Evolutionary conservation across 1,140 invertebrate genomes (phyloP).

Genomic region (Micrasema longulum): DNA sequence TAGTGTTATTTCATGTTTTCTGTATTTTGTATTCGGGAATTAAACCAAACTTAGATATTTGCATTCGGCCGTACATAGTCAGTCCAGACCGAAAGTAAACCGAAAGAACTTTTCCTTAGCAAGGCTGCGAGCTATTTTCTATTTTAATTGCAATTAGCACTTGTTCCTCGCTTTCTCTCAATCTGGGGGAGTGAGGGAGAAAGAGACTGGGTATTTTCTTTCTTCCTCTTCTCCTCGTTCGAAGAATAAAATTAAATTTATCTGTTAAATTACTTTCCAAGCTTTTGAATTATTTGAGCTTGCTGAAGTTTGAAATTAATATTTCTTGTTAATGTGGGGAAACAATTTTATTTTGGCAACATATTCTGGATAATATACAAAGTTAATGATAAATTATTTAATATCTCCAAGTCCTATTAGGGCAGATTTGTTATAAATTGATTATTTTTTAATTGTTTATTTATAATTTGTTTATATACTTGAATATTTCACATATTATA

Average conservation of each 20-base stretch:
- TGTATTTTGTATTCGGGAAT: too few relatives aligned
- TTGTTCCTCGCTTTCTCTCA: slow-evolving; percentile 44
- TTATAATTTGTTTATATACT: too few relatives aligned
- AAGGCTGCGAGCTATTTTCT: slow-evolving; percentile 53
- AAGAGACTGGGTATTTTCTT: neutral
- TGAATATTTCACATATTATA: too few relatives aligned
- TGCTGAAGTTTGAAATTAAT: slow-evolving; percentile 54
- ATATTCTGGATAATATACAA: neutral
- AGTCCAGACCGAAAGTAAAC: neutral
- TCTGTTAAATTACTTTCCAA: slow-evolving; percentile 55
- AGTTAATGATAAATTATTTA: neutral
- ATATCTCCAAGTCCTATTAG: too few relatives aligned
- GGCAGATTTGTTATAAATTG: too few relatives aligned
- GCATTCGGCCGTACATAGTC: slow-evolving; percentile 1
- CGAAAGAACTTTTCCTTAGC: slow-evolving; percentile 38
- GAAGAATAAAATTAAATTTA: slow-evolving; percentile 54
- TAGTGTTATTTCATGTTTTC: too few relatives aligned
- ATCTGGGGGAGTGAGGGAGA: slow-evolving; percentile 31
- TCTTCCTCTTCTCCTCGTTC: slow-evolving; percentile 27
- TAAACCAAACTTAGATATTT: neutral
- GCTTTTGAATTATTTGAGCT: slow-evolving; percentile 55
- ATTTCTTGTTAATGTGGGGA: slow-evolving; percentile 27
- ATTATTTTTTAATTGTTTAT: too few relatives aligned
- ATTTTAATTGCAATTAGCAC: slow-evolving; percentile 56
- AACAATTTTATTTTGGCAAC: neutral